A percentile compares a stretch with the other conserved stretches of the same genome.
Conservation (phyloP, 2,888 invertebrate genomes). For the Tortricodes alternella region DNA sequence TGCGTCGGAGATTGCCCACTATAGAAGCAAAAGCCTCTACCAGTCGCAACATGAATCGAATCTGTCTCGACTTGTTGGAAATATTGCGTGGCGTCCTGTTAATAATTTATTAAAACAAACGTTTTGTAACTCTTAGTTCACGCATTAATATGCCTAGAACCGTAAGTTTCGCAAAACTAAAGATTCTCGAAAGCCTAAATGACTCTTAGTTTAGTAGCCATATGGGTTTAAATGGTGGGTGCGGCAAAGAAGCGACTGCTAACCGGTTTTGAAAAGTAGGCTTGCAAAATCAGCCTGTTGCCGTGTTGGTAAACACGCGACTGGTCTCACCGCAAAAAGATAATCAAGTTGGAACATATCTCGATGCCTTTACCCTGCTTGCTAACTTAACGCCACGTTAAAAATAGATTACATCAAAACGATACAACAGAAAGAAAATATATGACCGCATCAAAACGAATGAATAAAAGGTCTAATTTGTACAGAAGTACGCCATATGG, state of each 20-base stretch:
- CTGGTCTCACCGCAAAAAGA: slow-evolving; percentile 27
- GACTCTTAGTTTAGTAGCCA: slow-evolving; percentile 13
- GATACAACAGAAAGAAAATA: slow-evolving; percentile 12
- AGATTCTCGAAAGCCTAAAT: slow-evolving; percentile 5
- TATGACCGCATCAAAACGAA: slow-evolving; percentile 15
- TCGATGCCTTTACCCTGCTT: slow-evolving; percentile 36
- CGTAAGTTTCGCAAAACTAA: slow-evolving; percentile 15
- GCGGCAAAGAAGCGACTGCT: slow-evolving; percentile 43
- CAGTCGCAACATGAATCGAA: slow-evolving; percentile 27
- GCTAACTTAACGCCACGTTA: slow-evolving; percentile 22
- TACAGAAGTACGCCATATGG: slow-evolving; percentile 48
- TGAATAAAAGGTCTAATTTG: slow-evolving; percentile 39
- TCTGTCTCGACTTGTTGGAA: slow-evolving; percentile 7
- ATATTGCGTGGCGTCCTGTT: neutral
- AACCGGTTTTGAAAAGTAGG: slow-evolving; percentile 72
- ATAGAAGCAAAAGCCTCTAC: slow-evolving; percentile 10
- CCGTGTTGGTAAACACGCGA: slow-evolving; percentile 39
- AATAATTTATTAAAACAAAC: slow-evolving; percentile 5
- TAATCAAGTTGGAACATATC: slow-evolving; percentile 16
- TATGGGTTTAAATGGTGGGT: slow-evolving; percentile 1
- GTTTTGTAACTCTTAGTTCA: slow-evolving; percentile 11
- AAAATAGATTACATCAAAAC: slow-evolving; percentile 22
- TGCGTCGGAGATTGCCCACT: too few species aligned
- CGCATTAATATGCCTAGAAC: slow-evolving; percentile 8
- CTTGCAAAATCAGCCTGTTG: slow-evolving; percentile 67